phyloP scores from a whole-genome alignment of 2,113 vertebrate genomes.

The Rissa tridactyla region DNA sequence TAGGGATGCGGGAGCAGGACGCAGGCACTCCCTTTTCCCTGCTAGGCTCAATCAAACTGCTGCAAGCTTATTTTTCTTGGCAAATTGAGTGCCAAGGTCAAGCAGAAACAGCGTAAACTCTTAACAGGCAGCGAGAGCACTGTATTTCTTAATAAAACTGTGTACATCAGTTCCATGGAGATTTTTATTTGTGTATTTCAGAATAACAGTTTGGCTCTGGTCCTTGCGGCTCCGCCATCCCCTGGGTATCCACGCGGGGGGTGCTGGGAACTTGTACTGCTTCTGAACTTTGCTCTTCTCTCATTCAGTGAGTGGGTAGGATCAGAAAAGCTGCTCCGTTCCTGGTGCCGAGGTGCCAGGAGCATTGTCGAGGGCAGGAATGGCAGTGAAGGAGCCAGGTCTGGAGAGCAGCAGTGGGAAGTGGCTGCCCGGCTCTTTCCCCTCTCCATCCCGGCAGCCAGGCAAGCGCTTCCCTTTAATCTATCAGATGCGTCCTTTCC shows the following conservation, averaged over 20 bases:
- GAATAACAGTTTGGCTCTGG: neutral
- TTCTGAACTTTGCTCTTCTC: neutral
- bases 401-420: neutral
- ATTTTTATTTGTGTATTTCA: neutral
- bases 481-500: neutral
- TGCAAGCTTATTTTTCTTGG: neutral
- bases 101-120: neutral
- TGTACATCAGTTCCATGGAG: neutral
- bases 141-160: neutral
- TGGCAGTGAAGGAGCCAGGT: neutral
- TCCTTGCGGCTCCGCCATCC: fast-evolving
- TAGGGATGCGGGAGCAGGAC: neutral
- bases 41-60: neutral
- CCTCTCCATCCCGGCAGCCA: neutral
- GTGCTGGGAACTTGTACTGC: neutral
- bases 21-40: neutral
- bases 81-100: neutral
- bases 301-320: neutral
- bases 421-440: neutral
- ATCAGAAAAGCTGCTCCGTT: neutral
- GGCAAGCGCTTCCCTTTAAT: neutral
- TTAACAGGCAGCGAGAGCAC: neutral
- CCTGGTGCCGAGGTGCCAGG: fast-evolving
- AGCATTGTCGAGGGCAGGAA: neutral
- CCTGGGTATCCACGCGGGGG: fast-evolving